phyloP scores from a whole-genome alignment of 2,888 invertebrate genomes.

The Pinctada fucata region DNA sequence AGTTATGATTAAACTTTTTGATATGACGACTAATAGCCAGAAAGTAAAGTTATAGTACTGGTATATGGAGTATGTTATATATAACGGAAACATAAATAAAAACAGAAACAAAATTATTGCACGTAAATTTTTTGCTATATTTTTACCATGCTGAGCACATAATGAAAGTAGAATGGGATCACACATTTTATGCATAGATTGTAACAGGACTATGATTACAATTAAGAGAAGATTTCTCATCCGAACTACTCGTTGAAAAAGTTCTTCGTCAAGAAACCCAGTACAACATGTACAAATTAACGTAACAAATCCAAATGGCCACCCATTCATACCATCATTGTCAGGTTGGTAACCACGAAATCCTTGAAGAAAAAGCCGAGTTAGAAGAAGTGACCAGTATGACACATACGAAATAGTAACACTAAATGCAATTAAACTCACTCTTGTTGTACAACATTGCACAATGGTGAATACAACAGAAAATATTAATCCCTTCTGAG shows the following conservation, averaged over 20 bases:
- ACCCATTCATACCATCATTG: conserved; percentile 74
- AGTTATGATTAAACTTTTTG: too few species aligned
- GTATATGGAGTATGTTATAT: conserved; percentile 77
- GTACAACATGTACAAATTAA: conserved; percentile 79
- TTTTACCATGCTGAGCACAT: conserved; percentile 76
- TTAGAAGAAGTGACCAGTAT: conserved; percentile 74
- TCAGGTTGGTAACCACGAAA: conserved; percentile 69
- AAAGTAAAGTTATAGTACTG: too few species aligned
- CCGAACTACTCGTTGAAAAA: too few species aligned
- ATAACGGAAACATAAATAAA: conserved; percentile 76
- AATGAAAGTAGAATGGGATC: conserved; percentile 79
- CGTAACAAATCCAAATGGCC: conserved; percentile 79
- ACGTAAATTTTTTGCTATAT: conserved; percentile 73
- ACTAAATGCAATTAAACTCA: conserved; percentile 78
- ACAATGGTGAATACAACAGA: too few species aligned
- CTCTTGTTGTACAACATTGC: conserved; percentile 78
- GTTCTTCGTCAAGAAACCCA: too few species aligned
- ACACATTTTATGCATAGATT: conserved; percentile 79
- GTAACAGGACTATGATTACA: too few species aligned
- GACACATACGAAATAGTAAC: conserved; percentile 79
- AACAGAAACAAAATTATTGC: conserved; percentile 75
- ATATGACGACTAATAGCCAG: too few species aligned
- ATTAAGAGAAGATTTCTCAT: too few species aligned
- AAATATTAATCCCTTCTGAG: too few species aligned
- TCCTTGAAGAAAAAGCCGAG: conserved; percentile 76